A percentile compares a stretch with the other conserved stretches of the same genome.
Evolutionary conservation across 1,140 invertebrate genomes (phyloP).

Genomic region (Cydia pomonella): DNA sequence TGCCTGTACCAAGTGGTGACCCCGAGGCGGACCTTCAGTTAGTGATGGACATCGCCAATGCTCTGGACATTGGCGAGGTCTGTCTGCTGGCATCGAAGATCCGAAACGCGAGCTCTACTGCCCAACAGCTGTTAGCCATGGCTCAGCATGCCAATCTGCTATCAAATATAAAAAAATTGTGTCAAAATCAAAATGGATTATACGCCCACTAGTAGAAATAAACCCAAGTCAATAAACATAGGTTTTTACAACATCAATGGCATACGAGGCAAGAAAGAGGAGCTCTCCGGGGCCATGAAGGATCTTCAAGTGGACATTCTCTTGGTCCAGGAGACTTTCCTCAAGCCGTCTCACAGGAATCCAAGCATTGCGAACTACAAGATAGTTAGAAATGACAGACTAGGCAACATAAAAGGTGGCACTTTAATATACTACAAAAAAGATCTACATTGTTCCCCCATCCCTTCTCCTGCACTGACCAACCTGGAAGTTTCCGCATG

Average conservation of each 20-base stretch:
- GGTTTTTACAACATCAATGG: conserved; percentile 17
- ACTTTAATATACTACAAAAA: not conserved
- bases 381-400: not conserved
- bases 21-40: too few relatives aligned
- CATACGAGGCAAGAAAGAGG: conserved; percentile 1
- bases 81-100: too few relatives aligned
- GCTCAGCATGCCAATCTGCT: not conserved
- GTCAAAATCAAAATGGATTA: not conserved
- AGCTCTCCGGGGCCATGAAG: too few relatives aligned
- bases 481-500: not conserved
- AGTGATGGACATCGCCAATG: too few relatives aligned
- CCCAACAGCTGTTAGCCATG: too few relatives aligned
- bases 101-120: too few relatives aligned
- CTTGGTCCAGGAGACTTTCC: too few relatives aligned
- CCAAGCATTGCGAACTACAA: not conserved
- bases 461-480: not conserved
- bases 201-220: not conserved
- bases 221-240: not conserved
- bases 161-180: not conserved
- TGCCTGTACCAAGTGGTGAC: too few relatives aligned
- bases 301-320: too few relatives aligned
- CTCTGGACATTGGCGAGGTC: too few relatives aligned
- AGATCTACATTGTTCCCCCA: not conserved
- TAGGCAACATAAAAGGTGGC: not conserved
- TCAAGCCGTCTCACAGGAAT: too few relatives aligned